Evolutionary conservation across 2,113 vertebrate species (phyloP), one percentile per base, ranked within the genome.

Genomic region (Mionectes macconnelli): DNA sequence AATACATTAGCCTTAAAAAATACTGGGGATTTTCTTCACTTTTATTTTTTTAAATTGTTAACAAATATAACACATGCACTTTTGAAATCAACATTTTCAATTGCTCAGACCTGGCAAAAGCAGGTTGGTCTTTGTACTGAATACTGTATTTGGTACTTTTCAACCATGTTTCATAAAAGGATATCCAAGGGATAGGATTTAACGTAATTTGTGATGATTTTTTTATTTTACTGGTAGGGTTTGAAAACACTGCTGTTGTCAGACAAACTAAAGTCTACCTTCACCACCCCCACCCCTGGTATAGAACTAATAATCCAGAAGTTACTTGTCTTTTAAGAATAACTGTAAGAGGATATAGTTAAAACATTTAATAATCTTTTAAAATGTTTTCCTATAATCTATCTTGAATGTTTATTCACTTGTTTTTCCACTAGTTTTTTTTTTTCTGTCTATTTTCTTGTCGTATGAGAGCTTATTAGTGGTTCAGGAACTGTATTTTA

Each of bases 221-320:
- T 44, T 59, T 73, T 4, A 12, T 83, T 84, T 80, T 84, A 15
- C 5, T 75, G 4, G 53, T 66, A 20, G 5, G 8, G 8, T 77
- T 74, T 81, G 28, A 66, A 73, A 93, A 84, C 11, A 44, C 9
- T 47, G 16, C 2, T 57, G 31, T 44, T 88, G 37, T 70, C 64
- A 90, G 28, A 18, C 44, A 16, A 70, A 52, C 10, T 44, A 20
- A 82, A 70, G 20, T 37, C 66, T 84, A 13, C 10, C 24, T 85
- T 92, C 23, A 18, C 18, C 8, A 10, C 5, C 5, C 12, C 6
- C 31, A 17, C 3, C 4, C 6, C 6, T 2, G 0, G 21, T 49
- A 40, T 63, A 44, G 19, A 91, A 50, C 56, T 70, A 70, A 15
- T 13, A 78, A 78, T 44, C 12, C 30, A 88, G 50, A 89, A 86